Conservation (phyloP, 2,888 invertebrate genomes). For the Phorcus lineatus region DNA sequence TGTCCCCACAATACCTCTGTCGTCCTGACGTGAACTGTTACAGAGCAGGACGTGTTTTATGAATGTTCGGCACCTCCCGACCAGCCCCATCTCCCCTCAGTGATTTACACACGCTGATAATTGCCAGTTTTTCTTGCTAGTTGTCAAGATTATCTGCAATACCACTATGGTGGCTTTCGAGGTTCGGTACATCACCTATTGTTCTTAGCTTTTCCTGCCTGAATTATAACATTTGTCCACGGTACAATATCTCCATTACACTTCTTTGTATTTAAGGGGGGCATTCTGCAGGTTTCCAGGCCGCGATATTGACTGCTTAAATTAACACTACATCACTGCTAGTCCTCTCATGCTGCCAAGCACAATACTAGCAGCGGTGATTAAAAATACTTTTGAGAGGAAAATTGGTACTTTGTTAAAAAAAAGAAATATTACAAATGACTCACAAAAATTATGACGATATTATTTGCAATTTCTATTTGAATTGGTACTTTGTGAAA, state of each 20-base stretch:
- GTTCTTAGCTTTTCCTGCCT: not conserved
- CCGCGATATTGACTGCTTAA: no score
- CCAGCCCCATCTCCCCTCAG: not conserved
- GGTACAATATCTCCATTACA: conserved; percentile 2
- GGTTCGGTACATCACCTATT: not conserved
- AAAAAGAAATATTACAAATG: no score
- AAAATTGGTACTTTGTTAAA: no score
- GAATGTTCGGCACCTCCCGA: not conserved
- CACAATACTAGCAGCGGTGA: no score
- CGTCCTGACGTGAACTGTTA: not conserved
- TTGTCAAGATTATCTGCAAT: not conserved
- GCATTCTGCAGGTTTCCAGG: not conserved
- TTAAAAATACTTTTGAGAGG: no score
- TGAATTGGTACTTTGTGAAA: no score
- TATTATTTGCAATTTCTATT: no score
- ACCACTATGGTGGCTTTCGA: not conserved
- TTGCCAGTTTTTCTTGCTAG: conserved; percentile 1
- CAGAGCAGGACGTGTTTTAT: conserved; percentile 15
- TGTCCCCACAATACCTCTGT: not conserved
- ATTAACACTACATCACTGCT: no score
- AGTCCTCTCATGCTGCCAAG: no score
- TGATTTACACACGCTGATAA: not conserved
- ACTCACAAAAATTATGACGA: no score
- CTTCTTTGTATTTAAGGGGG: not conserved
- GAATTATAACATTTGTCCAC: not conserved